Evolutionary conservation across 2,113 vertebrate species (phyloP).

Genomic region (Peromyscus leucopus): DNA sequence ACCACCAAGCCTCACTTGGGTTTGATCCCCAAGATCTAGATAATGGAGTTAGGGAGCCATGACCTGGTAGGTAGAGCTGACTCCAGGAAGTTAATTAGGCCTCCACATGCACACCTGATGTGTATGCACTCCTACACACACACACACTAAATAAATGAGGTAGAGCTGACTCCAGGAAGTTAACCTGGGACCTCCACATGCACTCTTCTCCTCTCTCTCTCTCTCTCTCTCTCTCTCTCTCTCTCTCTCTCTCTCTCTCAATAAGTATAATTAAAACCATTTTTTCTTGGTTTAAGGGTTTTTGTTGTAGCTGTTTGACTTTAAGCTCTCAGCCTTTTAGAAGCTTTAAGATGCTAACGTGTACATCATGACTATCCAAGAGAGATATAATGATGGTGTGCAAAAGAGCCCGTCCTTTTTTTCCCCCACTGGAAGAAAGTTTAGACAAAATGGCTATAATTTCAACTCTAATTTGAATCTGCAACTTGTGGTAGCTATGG

Average conservation of each 20-base stretch:
- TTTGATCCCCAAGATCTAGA: background rate
- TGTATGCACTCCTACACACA: background rate
- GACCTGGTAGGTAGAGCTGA: background rate
- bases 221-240: too few relatives aligned
- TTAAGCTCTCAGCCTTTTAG: conserved; percentile 16
- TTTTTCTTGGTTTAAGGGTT: background rate
- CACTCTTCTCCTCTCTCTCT: background rate
- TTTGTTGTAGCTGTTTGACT: background rate
- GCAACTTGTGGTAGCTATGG: background rate
- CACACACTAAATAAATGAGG: background rate
- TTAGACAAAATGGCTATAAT: conserved; percentile 16
- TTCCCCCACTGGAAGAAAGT: background rate
- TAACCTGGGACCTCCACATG: background rate
- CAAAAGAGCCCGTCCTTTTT: background rate
- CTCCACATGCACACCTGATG: background rate
- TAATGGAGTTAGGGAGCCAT: background rate
- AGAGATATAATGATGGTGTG: background rate
- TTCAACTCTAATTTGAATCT: conserved; percentile 22
- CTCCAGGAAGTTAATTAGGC: background rate
- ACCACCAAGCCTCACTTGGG: background rate
- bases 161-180: background rate
- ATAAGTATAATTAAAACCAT: background rate
- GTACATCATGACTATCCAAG: background rate
- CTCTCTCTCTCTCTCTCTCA: too few relatives aligned
- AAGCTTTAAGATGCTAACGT: background rate